phyloP scores from a whole-genome alignment of 2,113 vertebrate genomes.

The Pachycephala philippinensis region DNA sequence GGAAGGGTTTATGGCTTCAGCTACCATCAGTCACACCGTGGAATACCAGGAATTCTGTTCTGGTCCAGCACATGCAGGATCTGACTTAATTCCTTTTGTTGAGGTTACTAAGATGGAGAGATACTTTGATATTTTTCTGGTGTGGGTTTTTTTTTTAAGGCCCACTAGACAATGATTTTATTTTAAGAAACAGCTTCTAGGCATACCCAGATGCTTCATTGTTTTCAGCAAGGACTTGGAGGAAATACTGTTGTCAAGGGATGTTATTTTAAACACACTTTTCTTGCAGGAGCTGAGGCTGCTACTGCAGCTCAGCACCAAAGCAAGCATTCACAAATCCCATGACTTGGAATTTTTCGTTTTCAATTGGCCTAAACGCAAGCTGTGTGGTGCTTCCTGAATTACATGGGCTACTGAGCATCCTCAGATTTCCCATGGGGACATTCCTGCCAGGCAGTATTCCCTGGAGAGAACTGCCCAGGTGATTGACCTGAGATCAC shows the following conservation, averaged over 20 bases:
- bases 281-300: not conserved
- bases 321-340: not conserved
- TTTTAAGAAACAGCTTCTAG: not conserved
- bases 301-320: not conserved
- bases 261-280: conserved; percentile 6
- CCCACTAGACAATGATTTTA: not conserved
- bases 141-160: not conserved
- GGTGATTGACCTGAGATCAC: no score
- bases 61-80: not conserved
- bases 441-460: not conserved
- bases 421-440: not conserved
- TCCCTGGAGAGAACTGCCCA: no score
- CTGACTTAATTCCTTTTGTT: not conserved
- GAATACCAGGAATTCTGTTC: not conserved
- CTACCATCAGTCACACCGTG: rapidly evolving
- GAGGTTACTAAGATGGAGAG: not conserved
- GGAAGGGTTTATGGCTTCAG: not conserved
- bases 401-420: rapidly evolving
- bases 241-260: not conserved
- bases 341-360: not conserved
- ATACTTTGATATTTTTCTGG: not conserved
- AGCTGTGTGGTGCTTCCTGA: no score
- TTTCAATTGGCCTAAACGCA: not conserved
- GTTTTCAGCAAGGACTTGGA: not conserved
- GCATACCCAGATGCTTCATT: not conserved